Percentiles rank a stretch among this genome's conserved stretches.
Evolutionary conservation across 2,113 vertebrate species (phyloP).

Genomic region (Columba janthina): DNA sequence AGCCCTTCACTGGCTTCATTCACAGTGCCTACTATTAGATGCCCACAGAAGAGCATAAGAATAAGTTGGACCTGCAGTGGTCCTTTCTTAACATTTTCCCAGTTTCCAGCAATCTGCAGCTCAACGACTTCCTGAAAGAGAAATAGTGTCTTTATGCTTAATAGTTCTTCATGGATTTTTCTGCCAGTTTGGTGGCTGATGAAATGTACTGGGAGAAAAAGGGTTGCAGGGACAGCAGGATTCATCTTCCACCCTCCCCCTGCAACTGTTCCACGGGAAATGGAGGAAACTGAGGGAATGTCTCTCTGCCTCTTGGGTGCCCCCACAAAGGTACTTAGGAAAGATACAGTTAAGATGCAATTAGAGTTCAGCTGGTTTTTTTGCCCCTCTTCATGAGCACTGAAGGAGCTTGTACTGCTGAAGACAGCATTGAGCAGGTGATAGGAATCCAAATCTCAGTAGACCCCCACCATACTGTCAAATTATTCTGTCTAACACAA

Average conservation of each 20-base stretch:
- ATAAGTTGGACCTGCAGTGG: background rate
- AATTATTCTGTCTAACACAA: background rate
- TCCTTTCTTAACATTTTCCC: background rate
- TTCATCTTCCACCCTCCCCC: background rate
- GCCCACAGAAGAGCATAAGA: background rate
- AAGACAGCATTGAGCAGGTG: background rate
- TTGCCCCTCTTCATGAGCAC: background rate
- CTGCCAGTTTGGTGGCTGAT: background rate
- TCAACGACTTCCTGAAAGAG: background rate
- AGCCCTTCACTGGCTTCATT: background rate
- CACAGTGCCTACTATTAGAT: background rate
- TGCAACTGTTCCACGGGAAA: background rate
- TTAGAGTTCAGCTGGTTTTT: background rate
- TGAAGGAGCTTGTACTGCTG: background rate
- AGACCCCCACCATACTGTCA: background rate
- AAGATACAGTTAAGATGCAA: background rate
- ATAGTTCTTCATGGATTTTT: background rate
- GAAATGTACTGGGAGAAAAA: background rate
- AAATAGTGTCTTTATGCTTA: background rate
- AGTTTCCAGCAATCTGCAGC: background rate
- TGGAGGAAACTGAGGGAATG: background rate
- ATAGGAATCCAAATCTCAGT: background rate
- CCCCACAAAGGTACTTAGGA: background rate
- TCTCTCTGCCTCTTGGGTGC: background rate
- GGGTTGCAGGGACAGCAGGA: background rate